Evolutionary conservation across 2,888 invertebrate genomes (phyloP).

Genomic region (Noctuana brunneofusca): DNA sequence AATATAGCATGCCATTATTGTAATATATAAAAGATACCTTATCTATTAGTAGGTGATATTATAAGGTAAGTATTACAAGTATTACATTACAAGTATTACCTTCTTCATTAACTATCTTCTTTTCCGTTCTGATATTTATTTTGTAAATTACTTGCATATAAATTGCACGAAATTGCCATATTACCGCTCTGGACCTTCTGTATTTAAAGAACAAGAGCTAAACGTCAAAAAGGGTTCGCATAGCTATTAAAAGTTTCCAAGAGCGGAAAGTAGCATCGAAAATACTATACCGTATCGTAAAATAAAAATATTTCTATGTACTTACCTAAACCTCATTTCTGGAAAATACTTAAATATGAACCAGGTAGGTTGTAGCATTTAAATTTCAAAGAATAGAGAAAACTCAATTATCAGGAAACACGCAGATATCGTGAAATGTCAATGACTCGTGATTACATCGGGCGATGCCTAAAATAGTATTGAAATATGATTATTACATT

Average conservation of each 20-base stretch:
- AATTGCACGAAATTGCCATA: no score
- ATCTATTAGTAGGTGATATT: not conserved
- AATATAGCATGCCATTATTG: not conserved
- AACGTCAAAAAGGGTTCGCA: no score
- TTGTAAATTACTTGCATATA: no score
- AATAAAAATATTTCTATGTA: no score
- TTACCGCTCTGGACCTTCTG: no score
- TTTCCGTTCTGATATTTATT: no score
- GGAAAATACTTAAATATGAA: conserved; percentile 36
- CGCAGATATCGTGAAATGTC: conserved; percentile 52
- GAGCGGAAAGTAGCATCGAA: no score
- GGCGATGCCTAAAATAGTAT: conserved; percentile 36
- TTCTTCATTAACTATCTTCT: no score
- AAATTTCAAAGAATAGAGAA: conserved; percentile 21
- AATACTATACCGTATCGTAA: no score
- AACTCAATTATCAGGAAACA: conserved; percentile 36
- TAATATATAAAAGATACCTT: not conserved
- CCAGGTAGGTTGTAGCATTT: not conserved
- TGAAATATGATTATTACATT: conserved; percentile 30
- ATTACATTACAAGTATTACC: no score
- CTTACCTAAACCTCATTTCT: not conserved
- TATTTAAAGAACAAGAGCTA: no score
- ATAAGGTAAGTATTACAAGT: not conserved
- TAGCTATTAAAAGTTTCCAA: no score
- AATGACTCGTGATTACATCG: conserved; percentile 32